These are phyloP conservation scores for Rhagonycha lutea DNA, from an alignment of 2,888 invertebrate species.

Conservation along the genomic window DNA sequence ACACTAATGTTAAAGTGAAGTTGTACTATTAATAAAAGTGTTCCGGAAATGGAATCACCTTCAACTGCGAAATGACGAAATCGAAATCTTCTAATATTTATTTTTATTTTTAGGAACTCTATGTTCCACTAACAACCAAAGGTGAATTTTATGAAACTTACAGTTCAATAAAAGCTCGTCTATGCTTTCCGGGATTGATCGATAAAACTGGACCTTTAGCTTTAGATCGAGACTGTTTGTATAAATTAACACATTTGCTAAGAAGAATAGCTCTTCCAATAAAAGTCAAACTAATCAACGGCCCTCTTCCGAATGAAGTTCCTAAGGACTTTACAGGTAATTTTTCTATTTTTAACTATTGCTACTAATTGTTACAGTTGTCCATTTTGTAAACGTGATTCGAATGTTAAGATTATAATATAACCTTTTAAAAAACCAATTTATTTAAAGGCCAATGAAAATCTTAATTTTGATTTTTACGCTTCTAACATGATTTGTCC, in stretches of 20 bases:
- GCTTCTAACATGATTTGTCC: background rate
- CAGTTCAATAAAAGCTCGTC: slow-evolving; percentile 63
- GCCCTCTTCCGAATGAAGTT: slow-evolving; percentile 63
- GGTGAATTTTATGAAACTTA: slow-evolving; percentile 74
- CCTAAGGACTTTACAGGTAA: slow-evolving; percentile 68
- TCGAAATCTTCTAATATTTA: background rate
- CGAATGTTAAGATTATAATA: background rate
- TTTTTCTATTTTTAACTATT: slow-evolving; percentile 21
- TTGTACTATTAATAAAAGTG: background rate
- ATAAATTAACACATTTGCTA: slow-evolving; percentile 58
- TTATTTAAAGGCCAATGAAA: background rate
- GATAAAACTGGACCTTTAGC: slow-evolving; percentile 57
- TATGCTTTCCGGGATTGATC: slow-evolving; percentile 60
- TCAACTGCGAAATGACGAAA: background rate
- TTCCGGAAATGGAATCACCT: slow-evolving; percentile 11
- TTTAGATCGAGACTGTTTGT: slow-evolving; percentile 58
- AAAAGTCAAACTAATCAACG: slow-evolving; percentile 64
- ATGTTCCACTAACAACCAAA: slow-evolving; percentile 74
- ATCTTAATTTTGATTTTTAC: background rate
- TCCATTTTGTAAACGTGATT: background rate
- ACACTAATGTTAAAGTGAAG: background rate
- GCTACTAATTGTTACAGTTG: background rate
- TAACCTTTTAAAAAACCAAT: background rate
- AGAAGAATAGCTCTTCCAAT: slow-evolving; percentile 64
- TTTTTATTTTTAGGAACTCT: slow-evolving; percentile 63